These are phyloP conservation scores for Todiramphus chloris DNA, from an alignment of 2,113 vertebrate species.

Conservation along the genomic window DNA sequence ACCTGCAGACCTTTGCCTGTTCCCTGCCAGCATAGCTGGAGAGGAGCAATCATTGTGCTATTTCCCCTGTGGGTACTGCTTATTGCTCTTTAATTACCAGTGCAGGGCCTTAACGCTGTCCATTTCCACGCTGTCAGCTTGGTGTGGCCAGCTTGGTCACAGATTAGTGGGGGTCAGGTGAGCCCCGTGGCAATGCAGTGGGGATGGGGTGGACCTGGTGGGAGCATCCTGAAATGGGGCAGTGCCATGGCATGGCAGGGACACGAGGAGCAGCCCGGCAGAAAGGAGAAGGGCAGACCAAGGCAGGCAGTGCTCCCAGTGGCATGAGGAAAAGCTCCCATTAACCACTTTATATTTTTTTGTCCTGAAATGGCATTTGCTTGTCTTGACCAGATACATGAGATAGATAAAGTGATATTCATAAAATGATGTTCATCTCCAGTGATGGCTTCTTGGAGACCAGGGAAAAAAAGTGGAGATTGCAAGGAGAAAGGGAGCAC, in stretches of 20 bases:
- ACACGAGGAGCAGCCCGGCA: fast-evolving
- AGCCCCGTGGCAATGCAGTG: neutral
- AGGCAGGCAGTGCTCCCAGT: neutral
- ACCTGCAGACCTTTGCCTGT: neutral
- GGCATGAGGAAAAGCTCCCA: fast-evolving
- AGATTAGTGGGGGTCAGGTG: no score
- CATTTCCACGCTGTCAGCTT: neutral
- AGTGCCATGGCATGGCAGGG: fast-evolving
- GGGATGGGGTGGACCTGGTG: fast-evolving
- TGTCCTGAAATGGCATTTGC: neutral
- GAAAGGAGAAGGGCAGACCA: neutral
- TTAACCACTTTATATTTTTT: neutral
- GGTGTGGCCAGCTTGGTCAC: no score
- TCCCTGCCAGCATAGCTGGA: neutral
- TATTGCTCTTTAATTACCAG: neutral
- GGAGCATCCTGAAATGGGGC: neutral
- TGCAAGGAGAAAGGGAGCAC: neutral
- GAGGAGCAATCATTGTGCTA: neutral
- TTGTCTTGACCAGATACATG: neutral
- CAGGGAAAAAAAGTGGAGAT: neutral
- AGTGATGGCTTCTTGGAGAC: neutral
- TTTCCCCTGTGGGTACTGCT: neutral
- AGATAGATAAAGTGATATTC: neutral
- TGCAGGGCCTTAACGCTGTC: neutral
- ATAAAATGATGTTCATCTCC: neutral